A percentile compares a stretch with the other conserved stretches of the same genome.
Evolutionary conservation across 2,888 invertebrate genomes (phyloP).

Genomic region (Meiosimyza decipiens): DNA sequence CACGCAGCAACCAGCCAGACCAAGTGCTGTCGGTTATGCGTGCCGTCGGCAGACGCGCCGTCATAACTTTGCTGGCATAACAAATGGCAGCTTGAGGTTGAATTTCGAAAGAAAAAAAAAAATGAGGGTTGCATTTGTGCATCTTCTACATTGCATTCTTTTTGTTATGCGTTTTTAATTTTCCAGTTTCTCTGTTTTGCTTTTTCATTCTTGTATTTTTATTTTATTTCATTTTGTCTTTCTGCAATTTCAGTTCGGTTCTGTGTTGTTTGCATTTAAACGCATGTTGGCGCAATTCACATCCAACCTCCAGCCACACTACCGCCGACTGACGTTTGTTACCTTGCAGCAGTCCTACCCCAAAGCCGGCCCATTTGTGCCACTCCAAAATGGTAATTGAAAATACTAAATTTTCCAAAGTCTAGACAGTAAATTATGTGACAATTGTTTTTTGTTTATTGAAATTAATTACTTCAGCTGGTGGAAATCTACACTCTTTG

Average conservation of each 20-base stretch:
- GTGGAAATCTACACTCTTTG: neutral
- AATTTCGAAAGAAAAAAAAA: constrained; percentile 6
- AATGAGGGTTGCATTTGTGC: constrained; percentile 13
- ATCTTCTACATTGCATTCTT: constrained; percentile 2
- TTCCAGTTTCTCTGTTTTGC: neutral
- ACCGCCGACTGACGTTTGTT: neutral
- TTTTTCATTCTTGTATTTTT: neutral
- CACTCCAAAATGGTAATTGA: constrained; percentile 53
- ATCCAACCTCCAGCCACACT: neutral
- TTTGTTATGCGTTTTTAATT: neutral
- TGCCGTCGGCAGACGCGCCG: constrained; percentile 31
- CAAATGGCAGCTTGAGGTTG: constrained; percentile 29
- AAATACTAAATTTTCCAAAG: constrained; percentile 64
- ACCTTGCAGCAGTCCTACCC: neutral
- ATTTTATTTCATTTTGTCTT: too few species aligned
- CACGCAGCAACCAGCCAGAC: constrained; percentile 5
- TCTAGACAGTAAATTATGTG: constrained; percentile 66
- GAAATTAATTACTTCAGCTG: constrained; percentile 34
- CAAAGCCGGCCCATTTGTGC: neutral
- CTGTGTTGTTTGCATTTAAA: constrained; percentile 27
- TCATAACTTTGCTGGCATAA: constrained; percentile 12
- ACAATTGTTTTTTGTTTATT: constrained; percentile 57
- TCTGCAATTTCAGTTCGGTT: neutral
- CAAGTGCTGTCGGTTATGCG: constrained; percentile 19
- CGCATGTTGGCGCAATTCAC: constrained; percentile 18